Conservation (phyloP, 2,113 vertebrate species). For the Cygnus atratus region DNA sequence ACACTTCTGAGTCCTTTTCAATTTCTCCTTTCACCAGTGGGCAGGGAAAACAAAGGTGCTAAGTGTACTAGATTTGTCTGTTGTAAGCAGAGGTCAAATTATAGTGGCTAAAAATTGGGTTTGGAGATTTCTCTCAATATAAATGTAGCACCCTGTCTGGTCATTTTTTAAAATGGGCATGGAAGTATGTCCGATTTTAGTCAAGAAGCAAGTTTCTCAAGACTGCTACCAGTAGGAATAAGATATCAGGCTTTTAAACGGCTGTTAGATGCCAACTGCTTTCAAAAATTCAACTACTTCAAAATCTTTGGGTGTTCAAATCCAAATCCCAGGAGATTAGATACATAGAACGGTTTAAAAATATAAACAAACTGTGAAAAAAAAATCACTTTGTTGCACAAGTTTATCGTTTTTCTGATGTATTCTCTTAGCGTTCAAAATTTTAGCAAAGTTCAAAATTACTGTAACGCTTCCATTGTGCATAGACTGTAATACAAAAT, state of each 20-base stretch:
- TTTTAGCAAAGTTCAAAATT: not conserved
- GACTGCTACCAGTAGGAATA: not conserved
- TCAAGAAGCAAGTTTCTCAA: not conserved
- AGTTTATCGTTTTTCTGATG: not conserved
- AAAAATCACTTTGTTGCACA: not conserved
- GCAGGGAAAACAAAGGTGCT: not conserved
- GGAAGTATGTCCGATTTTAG: not conserved
- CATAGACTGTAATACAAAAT: not conserved
- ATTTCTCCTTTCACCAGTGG: not conserved
- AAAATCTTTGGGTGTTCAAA: not conserved
- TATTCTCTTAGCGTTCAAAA: not conserved
- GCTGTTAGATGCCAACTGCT: not conserved
- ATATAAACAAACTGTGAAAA: not conserved
- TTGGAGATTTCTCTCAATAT: not conserved
- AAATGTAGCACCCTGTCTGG: not conserved
- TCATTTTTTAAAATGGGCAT: not conserved
- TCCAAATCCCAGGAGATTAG: not conserved
- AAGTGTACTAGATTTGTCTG: not conserved
- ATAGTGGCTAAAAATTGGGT: rapidly evolving
- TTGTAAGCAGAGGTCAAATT: rapidly evolving
- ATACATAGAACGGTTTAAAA: constrained; percentile 23
- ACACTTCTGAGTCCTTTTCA: not conserved
- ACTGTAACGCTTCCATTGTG: constrained; percentile 8
- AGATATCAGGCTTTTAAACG: not conserved
- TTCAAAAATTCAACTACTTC: not conserved